Conservation (phyloP, 2,888 invertebrate genomes). For the Harpalus rufipes region DNA sequence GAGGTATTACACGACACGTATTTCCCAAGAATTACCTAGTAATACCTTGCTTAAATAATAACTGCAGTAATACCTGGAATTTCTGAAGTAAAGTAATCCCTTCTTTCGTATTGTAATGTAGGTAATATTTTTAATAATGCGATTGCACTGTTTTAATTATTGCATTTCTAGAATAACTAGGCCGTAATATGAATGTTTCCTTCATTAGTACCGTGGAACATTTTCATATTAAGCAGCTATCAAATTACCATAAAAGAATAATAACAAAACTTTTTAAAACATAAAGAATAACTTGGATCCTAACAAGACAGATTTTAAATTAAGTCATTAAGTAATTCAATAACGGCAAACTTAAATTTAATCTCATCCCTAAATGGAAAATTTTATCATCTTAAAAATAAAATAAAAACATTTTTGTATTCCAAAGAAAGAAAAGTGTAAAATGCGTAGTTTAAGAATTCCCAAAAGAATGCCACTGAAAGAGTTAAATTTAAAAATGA, state of each 20-base stretch:
- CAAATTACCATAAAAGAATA: slow-evolving; percentile 39
- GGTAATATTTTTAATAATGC: neutral
- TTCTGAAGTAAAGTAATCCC: too few species aligned
- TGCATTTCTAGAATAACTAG: neutral
- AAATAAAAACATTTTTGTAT: neutral
- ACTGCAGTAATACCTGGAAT: too few species aligned
- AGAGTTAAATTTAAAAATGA: slow-evolving; percentile 45
- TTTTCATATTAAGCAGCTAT: slow-evolving; percentile 5
- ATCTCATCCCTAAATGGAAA: slow-evolving; percentile 14
- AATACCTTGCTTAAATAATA: too few species aligned
- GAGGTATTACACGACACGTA: too few species aligned
- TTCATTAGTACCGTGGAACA: neutral
- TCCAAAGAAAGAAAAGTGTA: neutral
- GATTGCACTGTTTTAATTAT: neutral
- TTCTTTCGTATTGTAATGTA: neutral
- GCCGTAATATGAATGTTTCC: neutral
- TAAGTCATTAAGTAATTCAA: slow-evolving; percentile 48
- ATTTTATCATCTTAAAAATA: neutral
- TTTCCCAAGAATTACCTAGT: too few species aligned
- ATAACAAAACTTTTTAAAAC: slow-evolving; percentile 30
- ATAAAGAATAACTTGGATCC: slow-evolving; percentile 18
- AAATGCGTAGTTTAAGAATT: neutral
- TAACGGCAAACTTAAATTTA: slow-evolving; percentile 27
- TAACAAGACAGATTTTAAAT: slow-evolving; percentile 39
- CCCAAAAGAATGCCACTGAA: neutral